Evolutionary conservation across 2,797 vertebrate species (phyloP), one percentile per base, ranked within the genome.

Genomic region (Cynopterus sphinx): DNA sequence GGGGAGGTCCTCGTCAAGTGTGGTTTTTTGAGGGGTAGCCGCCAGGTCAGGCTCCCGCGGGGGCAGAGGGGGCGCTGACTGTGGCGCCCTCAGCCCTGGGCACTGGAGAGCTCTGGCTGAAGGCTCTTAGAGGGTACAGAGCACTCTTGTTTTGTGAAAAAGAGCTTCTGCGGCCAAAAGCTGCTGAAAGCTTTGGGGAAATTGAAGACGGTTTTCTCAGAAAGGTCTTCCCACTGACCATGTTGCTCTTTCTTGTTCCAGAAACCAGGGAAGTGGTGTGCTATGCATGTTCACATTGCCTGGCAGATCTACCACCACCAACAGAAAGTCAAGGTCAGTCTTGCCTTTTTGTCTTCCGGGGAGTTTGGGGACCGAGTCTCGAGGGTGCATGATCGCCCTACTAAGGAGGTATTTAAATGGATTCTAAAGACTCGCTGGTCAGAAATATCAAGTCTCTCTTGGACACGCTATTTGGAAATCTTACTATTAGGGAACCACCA

Each of bases 251-350:
- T 97, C 83, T 95, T 53, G 68, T 97, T 96, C n/a, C 98, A 99
- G 99, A 99, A 99, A 99, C 99, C 99, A 36, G 99, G 99, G 86
- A 99, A 99, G 98, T 99, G 99, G 99, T 99, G 99, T 4, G 99
- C 99, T 24, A 99, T 99, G 99, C 99, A 99, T 0, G 99, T 99
- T 63, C 99, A 99, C 90, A 99, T 99, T 15, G 99, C 99, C 97
- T 99, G 99, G 99, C 99, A 99, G 98, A 99, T 99, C 78, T 99
- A 99, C 98, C 99, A 99, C 93, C 99, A 99, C 97, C 99, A 99
- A 98, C 99, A 99, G 98, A 99, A 99, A 98, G 99, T 99, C 93
- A 99, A 99, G 99, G 99, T 99, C 98, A 99, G 99, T 98, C 41
- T 36, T 4, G 0, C 46, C 59, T 74, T 16, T 75, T 39, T 9